Base-by-base conservation (phyloP, 2,113 vertebrate genomes). In the Tachysurus vachellii region DNA sequence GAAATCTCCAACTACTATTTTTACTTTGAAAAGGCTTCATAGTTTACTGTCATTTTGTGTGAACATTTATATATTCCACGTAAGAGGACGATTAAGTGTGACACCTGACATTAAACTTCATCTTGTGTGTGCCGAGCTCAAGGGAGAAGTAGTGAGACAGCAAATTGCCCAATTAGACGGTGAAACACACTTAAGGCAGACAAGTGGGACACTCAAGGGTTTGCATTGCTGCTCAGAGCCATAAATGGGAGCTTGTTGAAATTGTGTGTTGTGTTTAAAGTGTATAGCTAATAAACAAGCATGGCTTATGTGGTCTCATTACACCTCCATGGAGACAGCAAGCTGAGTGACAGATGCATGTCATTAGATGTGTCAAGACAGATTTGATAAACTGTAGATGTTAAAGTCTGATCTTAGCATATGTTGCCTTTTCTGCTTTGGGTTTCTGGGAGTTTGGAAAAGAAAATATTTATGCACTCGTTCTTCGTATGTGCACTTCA, bases 111-210 rank as follows among this genome's bases (percentile, higher is more conserved):
- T 91, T 88, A 89, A 90, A 91, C 88, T 88, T 90, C 71, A 89
- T 90, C 88, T 85, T 75, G 56, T 70, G 61, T 82, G 83, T 80
- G 85, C 80, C 80, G 31, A 59, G 84, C 85, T 88, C 64, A 86
- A 89, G 76, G 68, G 77, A 89, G 59, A 80, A 82, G 57, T 76
- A 84, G 53, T 76, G 59, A 88, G 83, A 68, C 76, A 88, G 82
- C 19, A 88, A 91, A 90, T 89, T 86, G 88, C 64, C 88, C 88
- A 90, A 91, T 91, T 90, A 91, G 85, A 84, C n/a, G 68, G 66
- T 81, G 66, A 82, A 88, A 88, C 70, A 83, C 79, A 90, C 57
- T 89, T 85, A 89, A 82, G 85, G 36, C 68, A 80, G 64, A 83
- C 57, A 54, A 89, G 62, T 54, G 68, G 47, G 84, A 80, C 56